A percentile compares a stretch with the other conserved stretches of the same genome.
Evolutionary conservation across 2,888 invertebrate genomes (phyloP).

Genomic region (Marasmarcha lunaedactyla): DNA sequence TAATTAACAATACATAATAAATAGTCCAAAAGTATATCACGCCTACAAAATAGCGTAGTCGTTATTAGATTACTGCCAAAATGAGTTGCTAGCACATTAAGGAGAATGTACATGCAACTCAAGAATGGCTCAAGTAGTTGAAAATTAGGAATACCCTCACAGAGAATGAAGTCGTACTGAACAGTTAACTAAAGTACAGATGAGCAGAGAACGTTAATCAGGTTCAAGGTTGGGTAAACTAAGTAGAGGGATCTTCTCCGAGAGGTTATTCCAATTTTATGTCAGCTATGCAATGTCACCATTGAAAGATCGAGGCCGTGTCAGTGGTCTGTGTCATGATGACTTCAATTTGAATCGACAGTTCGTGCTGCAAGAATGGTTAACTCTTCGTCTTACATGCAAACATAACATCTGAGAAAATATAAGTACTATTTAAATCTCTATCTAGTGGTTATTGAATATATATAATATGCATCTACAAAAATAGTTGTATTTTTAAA

Average conservation of each 20-base stretch:
- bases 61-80: slow-evolving; percentile 68
- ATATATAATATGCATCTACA: slow-evolving; percentile 65
- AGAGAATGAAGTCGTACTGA: slow-evolving; percentile 22
- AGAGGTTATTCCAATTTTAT: slow-evolving; percentile 27
- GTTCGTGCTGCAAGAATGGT: slow-evolving; percentile 42
- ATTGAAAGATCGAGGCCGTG: background rate
- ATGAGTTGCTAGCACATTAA: slow-evolving; percentile 55
- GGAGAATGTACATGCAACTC: slow-evolving; percentile 56
- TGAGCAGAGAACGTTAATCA: too few relatives aligned
- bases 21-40: slow-evolving; percentile 72
- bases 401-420: slow-evolving; percentile 63
- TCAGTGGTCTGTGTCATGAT: background rate
- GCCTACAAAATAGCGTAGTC: slow-evolving; percentile 71
- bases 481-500: slow-evolving; percentile 66
- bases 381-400: slow-evolving; percentile 39
- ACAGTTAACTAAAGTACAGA: slow-evolving; percentile 12
- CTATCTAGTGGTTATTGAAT: slow-evolving; percentile 63
- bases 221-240: too few relatives aligned
- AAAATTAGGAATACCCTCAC: slow-evolving; percentile 45
- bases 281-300: slow-evolving; percentile 26
- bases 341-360: slow-evolving; percentile 18
- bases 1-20: slow-evolving; percentile 72
- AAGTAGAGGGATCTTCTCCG: slow-evolving; percentile 11
- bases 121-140: slow-evolving; percentile 39
- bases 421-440: slow-evolving; percentile 39